Conservation (phyloP, 2,113 vertebrate species). For the Cyanoderma ruficeps region DNA sequence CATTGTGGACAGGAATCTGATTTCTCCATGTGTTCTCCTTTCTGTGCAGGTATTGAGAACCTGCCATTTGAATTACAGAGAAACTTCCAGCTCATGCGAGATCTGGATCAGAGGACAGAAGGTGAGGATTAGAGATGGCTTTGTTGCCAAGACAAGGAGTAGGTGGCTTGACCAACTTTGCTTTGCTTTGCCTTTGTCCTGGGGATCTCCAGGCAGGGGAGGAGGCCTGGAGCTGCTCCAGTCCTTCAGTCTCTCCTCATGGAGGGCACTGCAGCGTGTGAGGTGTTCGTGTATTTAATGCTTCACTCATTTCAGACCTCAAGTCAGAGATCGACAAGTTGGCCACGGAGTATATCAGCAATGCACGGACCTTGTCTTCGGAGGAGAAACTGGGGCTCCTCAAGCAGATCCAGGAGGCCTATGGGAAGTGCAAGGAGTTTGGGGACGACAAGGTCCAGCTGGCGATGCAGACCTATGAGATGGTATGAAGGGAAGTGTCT, state of each 20-base stretch:
- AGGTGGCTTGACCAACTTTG: not conserved
- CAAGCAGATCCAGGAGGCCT: conserved; percentile 94
- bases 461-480: conserved; percentile 98
- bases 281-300: not conserved
- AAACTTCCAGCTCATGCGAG: conserved; percentile 97
- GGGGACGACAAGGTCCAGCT: conserved; percentile 98
- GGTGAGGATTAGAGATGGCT: conserved; percentile 72
- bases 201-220: not conserved
- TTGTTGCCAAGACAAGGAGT: not conserved
- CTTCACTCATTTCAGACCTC: conserved; percentile 81
- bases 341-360: conserved; percentile 93
- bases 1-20: not conserved
- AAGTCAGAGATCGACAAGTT: conserved; percentile 94
- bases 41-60: conserved; percentile 90
- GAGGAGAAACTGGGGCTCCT: conserved; percentile 93
- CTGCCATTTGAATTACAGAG: conserved; percentile 95
- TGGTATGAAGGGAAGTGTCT: conserved; percentile 80
- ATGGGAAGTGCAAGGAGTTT: conserved; percentile 96
- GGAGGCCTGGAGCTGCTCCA: not conserved
- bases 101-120: conserved; percentile 95
- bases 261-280: not conserved
- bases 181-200: not conserved
- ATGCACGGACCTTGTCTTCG: conserved; percentile 86
- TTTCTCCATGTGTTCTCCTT: not conserved
- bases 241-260: not conserved